Evolutionary conservation across 2,113 vertebrate genomes (phyloP).

Genomic region (Brachyistius frenatus): DNA sequence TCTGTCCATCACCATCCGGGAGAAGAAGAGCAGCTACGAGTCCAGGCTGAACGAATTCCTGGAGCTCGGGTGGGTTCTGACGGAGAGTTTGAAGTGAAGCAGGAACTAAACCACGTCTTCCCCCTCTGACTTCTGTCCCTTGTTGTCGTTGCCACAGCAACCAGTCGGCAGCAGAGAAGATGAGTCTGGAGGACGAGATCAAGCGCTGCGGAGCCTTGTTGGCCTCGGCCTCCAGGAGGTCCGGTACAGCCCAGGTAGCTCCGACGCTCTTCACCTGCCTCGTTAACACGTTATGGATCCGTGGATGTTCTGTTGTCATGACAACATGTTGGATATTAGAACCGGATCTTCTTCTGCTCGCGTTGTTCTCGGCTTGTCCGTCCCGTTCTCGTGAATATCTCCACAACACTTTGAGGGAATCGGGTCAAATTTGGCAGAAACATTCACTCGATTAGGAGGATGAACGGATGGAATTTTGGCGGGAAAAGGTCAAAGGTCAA

Average conservation of each 20-base stretch:
- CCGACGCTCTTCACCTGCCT: rapidly evolving
- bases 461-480: too few relatives aligned
- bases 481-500: too few relatives aligned
- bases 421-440: too few relatives aligned
- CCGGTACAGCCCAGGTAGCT: constrained; percentile 85
- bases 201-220: constrained; percentile 73
- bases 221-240: constrained; percentile 81
- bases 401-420: too few relatives aligned
- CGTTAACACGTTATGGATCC: too few relatives aligned
- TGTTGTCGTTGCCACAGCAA: constrained; percentile 77
- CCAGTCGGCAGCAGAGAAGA: constrained; percentile 85
- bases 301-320: too few relatives aligned
- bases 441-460: too few relatives aligned
- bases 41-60: constrained; percentile 73
- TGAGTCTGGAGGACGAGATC: constrained; percentile 88
- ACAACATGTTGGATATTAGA: too few relatives aligned
- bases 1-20: constrained; percentile 74
- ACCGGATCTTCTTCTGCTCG: too few relatives aligned
- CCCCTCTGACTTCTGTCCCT: background rate
- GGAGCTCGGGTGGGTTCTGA: constrained; percentile 83
- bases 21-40: constrained; percentile 81
- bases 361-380: too few relatives aligned
- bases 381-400: too few relatives aligned
- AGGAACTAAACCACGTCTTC: background rate
- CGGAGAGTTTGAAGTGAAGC: rapidly evolving